These are phyloP conservation scores for Craniophora ligustri DNA, from an alignment of 2,888 invertebrate species.

Conservation along the genomic window DNA sequence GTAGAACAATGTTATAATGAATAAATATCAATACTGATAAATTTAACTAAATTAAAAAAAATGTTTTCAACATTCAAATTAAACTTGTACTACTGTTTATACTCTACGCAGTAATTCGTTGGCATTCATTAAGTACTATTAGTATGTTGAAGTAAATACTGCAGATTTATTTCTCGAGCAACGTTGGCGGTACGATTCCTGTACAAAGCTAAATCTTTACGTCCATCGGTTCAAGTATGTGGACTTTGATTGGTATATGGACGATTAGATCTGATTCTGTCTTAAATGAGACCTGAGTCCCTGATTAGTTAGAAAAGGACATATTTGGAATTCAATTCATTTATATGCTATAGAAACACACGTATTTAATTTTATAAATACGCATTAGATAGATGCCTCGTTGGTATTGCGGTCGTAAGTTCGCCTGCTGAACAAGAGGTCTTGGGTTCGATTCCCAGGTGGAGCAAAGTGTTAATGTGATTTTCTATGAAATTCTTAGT, in stretches of 20 bases:
- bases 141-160: conserved; percentile 48
- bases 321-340: background rate
- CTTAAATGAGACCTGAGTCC: background rate
- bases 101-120: background rate
- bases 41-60: too few species aligned
- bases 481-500: too few species aligned
- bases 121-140: conserved; percentile 19
- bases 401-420: too few species aligned
- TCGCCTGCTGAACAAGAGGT: too few species aligned
- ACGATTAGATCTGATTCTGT: conserved; percentile 12
- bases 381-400: too few species aligned
- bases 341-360: background rate
- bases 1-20: too few species aligned
- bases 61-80: too few species aligned
- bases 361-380: too few species aligned
- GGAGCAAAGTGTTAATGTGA: too few species aligned
- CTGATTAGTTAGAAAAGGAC: background rate
- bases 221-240: conserved; percentile 29
- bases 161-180: conserved; percentile 32
- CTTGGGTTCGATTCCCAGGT: too few species aligned
- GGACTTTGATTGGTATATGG: background rate
- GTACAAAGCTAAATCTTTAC: conserved; percentile 13
- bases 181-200: conserved; percentile 17
- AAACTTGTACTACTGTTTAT: conserved; percentile 8
- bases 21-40: too few species aligned